Conservation (phyloP, 2,888 invertebrate species). For the Idaea aversata region DNA sequence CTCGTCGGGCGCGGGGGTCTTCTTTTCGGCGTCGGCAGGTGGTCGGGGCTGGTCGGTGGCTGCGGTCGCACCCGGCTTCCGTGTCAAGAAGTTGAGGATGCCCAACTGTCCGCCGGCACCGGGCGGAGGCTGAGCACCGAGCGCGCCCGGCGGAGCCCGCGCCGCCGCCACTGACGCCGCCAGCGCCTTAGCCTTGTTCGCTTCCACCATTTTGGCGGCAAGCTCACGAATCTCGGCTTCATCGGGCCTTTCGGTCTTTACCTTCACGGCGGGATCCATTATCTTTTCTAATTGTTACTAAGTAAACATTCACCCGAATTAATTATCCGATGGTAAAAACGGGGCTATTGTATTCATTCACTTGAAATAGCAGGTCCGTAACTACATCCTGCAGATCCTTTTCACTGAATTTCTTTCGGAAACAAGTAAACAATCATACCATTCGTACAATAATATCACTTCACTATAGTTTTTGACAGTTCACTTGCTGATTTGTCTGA, state of each 20-base stretch:
- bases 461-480: slow-evolving; percentile 59
- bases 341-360: neutral
- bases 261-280: slow-evolving; percentile 68
- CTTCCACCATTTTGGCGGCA: slow-evolving; percentile 93
- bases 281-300: slow-evolving; percentile 40
- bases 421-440: slow-evolving; percentile 62
- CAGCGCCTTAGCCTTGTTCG: slow-evolving; percentile 84
- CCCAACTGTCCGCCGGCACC: slow-evolving; percentile 76
- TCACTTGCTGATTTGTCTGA: slow-evolving; percentile 33
- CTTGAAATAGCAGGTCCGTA: slow-evolving; percentile 19
- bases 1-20: slow-evolving; percentile 82
- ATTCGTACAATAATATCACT: slow-evolving; percentile 52
- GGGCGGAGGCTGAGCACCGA: slow-evolving; percentile 55
- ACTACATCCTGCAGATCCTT: slow-evolving; percentile 67
- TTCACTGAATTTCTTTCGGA: slow-evolving; percentile 48
- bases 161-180: slow-evolving; percentile 74
- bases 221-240: slow-evolving; percentile 93
- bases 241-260: slow-evolving; percentile 89
- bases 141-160: slow-evolving; percentile 68
- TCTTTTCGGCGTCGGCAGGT: slow-evolving; percentile 60
- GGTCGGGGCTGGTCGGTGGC: slow-evolving; percentile 50
- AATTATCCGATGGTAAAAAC: neutral
- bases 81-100: slow-evolving; percentile 82
- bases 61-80: slow-evolving; percentile 60
- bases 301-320: slow-evolving; percentile 1